phyloP scores from a whole-genome alignment of 1,140 invertebrate genomes.

The Heliothis subflexa region DNA sequence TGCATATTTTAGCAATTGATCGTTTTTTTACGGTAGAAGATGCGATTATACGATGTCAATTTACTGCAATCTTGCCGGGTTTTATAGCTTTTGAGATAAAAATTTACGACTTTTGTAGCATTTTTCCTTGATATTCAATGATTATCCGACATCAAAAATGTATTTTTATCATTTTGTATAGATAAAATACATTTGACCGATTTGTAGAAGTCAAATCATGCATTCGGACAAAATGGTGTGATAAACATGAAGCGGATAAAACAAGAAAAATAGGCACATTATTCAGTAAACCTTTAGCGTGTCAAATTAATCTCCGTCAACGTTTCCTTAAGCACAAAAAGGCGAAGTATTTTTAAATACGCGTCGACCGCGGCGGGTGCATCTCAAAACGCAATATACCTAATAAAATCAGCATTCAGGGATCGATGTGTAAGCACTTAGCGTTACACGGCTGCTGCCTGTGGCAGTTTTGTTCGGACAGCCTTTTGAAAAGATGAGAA shows the following conservation, averaged over 20 bases:
- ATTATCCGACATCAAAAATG: slow-evolving; percentile 40
- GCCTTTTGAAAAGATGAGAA: slow-evolving; percentile 74
- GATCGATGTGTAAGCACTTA: slow-evolving; percentile 68
- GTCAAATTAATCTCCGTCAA: slow-evolving; percentile 38
- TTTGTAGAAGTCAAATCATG: background rate
- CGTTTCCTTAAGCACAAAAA: slow-evolving; percentile 1
- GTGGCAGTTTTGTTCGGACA: slow-evolving; percentile 68
- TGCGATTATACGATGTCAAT: slow-evolving; percentile 49
- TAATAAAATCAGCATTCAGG: slow-evolving; percentile 59
- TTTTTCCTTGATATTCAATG: slow-evolving; percentile 41
- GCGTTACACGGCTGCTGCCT: slow-evolving; percentile 63
- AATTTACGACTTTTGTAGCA: slow-evolving; percentile 36
- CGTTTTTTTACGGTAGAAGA: slow-evolving; percentile 38
- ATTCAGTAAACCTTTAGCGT: background rate
- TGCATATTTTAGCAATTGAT: slow-evolving; percentile 47
- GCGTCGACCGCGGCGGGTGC: background rate
- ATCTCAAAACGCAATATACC: slow-evolving; percentile 50
- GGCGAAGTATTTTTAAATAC: slow-evolving; percentile 1
- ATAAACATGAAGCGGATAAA: background rate
- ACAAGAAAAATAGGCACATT: slow-evolving; percentile 1
- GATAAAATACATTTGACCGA: background rate
- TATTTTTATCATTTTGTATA: slow-evolving; percentile 18
- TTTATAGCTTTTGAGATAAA: slow-evolving; percentile 46
- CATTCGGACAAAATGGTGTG: background rate
- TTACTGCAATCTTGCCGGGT: slow-evolving; percentile 44